A percentile compares a stretch with the other conserved stretches of the same genome.
phyloP scores from a whole-genome alignment of 2,113 vertebrate species.

The Emydura subglobosa region DNA sequence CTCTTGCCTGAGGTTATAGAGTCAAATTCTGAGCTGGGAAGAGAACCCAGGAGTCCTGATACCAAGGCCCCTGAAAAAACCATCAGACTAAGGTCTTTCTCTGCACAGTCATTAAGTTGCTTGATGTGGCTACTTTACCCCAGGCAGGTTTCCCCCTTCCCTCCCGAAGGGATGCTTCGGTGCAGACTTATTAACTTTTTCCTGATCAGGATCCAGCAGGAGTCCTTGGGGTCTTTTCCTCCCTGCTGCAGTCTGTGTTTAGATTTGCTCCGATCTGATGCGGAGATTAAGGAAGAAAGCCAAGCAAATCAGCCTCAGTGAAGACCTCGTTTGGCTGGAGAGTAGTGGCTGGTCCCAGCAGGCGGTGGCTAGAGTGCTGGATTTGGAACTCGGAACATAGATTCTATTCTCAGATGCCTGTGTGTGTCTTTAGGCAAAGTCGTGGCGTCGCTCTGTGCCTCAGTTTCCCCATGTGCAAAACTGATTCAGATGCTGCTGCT shows the following conservation, averaged over 20 bases:
- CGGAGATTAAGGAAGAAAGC: neutral
- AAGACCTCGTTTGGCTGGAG: neutral
- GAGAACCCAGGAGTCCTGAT: neutral
- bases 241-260: too few relatives aligned
- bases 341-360: neutral
- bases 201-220: too few relatives aligned
- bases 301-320: neutral
- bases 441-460: too few relatives aligned
- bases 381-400: neutral
- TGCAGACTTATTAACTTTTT: neutral
- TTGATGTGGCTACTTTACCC: neutral
- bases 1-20: neutral
- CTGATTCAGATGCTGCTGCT: neutral
- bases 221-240: neutral
- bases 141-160: neutral
- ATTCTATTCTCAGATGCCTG: neutral
- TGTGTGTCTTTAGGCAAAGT: neutral
- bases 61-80: neutral
- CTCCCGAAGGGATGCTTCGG: too few relatives aligned
- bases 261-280: neutral
- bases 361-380: neutral
- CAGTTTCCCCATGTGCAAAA: neutral
- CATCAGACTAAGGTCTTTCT: neutral
- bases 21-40: neutral
- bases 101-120: neutral